Conservation (phyloP, 2,888 invertebrate genomes). For the Camponotus fellah region DNA sequence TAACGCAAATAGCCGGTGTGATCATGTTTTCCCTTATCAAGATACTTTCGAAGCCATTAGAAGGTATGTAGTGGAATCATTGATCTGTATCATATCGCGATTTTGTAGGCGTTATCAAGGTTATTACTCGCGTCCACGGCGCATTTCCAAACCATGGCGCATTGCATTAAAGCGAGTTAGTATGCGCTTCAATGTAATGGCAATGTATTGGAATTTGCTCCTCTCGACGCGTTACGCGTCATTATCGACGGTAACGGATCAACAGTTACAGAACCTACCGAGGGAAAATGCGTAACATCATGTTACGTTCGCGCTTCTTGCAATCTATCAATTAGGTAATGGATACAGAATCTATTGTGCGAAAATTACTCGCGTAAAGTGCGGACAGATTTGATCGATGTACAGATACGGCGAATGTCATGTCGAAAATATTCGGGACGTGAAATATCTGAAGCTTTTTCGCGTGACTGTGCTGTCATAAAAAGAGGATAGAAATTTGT, state of each 20-base stretch:
- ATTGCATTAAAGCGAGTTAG: constrained; percentile 46
- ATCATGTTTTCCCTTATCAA: constrained; percentile 3
- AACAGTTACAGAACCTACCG: constrained; percentile 26
- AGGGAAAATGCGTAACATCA: constrained; percentile 61
- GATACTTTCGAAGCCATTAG: background rate
- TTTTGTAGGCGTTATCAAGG: constrained; percentile 38
- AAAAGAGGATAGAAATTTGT: background rate
- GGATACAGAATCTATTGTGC: constrained; percentile 47
- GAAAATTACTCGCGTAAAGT: constrained; percentile 53
- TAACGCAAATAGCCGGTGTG: background rate
- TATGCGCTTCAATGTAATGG: constrained; percentile 31
- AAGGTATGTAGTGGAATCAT: background rate
- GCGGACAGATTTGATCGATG: constrained; percentile 34
- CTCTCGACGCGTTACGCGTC: constrained; percentile 37
- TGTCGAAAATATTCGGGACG: constrained; percentile 8
- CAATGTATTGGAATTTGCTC: constrained; percentile 39
- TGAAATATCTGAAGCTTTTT: background rate
- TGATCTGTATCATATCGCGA: constrained; percentile 4
- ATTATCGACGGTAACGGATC: constrained; percentile 32
- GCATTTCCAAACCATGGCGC: constrained; percentile 34
- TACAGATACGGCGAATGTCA: background rate
- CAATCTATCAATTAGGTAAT: constrained; percentile 66
- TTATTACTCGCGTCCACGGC: constrained; percentile 31
- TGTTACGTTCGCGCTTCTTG: constrained; percentile 54
- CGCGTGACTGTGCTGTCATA: background rate